These are phyloP conservation scores for Vanessa cardui DNA, from an alignment of 2,888 invertebrate genomes.

Conservation along the genomic window DNA sequence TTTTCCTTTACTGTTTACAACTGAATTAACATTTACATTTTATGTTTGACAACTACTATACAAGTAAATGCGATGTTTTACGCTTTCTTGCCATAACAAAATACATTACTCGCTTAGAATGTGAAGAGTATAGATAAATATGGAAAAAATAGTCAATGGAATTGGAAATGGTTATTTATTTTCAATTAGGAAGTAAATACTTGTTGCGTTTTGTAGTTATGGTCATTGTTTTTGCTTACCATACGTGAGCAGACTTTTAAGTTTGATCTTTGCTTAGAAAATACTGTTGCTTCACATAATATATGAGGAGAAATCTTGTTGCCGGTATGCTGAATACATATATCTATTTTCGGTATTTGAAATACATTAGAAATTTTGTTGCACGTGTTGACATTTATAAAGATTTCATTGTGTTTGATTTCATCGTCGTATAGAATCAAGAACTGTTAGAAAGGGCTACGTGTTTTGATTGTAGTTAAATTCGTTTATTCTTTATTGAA, in stretches of 20 bases:
- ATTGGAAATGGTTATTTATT: neutral
- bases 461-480: too few relatives aligned
- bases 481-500: too few relatives aligned
- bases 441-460: too few relatives aligned
- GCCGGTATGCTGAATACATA: constrained; percentile 18
- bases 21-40: constrained; percentile 5
- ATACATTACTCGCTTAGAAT: neutral
- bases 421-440: too few relatives aligned
- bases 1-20: neutral
- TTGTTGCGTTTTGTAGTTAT: neutral
- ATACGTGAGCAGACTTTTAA: constrained; percentile 33
- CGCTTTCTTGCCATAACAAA: neutral
- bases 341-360: neutral
- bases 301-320: constrained; percentile 30
- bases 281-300: constrained; percentile 23
- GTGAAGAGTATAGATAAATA: neutral
- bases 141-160: constrained; percentile 4
- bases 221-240: constrained; percentile 13
- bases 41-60: constrained; percentile 4
- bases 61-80: constrained; percentile 8
- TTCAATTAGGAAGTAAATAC: neutral
- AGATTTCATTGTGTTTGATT: neutral
- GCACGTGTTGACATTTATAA: constrained; percentile 1
- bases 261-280: constrained; percentile 26
- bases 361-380: constrained; percentile 10